phyloP scores from a whole-genome alignment of 1,140 invertebrate genomes.

The Drosophila busckii region DNA sequence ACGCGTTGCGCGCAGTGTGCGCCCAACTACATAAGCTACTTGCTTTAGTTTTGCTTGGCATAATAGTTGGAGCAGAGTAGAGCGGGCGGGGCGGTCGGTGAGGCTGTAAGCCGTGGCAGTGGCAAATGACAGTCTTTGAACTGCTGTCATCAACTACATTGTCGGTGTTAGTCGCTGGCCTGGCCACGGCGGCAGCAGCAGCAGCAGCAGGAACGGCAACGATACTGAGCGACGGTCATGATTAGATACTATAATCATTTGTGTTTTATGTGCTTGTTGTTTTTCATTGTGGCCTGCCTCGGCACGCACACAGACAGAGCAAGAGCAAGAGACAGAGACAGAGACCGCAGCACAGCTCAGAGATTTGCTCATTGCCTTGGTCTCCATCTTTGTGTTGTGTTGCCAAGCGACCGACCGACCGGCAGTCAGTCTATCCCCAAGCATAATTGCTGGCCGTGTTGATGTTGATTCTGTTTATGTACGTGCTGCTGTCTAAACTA shows the following conservation, averaged over 20 bases:
- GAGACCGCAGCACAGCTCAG: no score
- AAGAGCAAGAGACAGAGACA: no score
- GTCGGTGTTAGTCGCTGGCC: no score
- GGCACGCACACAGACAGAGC: constrained; percentile 41
- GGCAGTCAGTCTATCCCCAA: constrained; percentile 23
- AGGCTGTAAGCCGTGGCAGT: constrained; percentile 30
- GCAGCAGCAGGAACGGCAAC: not conserved
- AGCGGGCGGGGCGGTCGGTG: constrained; percentile 17
- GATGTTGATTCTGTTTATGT: constrained; percentile 20
- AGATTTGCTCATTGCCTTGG: no score
- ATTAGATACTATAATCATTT: constrained; percentile 78
- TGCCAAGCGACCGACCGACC: not conserved
- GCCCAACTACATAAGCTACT: no score
- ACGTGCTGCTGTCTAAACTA: constrained; percentile 51
- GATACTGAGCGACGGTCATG: constrained; percentile 60
- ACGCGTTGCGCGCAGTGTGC: no score
- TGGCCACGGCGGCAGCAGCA: constrained; percentile 22
- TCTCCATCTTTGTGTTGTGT: no score
- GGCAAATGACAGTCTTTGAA: constrained; percentile 71
- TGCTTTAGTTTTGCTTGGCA: no score
- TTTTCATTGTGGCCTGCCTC: constrained; percentile 47
- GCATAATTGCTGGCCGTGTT: constrained; percentile 30
- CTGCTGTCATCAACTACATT: constrained; percentile 72
- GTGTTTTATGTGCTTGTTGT: constrained; percentile 73
- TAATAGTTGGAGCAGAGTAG: constrained; percentile 11